phyloP scores from a whole-genome alignment of 2,888 invertebrate genomes.

The Anagyrus pseudococci region DNA sequence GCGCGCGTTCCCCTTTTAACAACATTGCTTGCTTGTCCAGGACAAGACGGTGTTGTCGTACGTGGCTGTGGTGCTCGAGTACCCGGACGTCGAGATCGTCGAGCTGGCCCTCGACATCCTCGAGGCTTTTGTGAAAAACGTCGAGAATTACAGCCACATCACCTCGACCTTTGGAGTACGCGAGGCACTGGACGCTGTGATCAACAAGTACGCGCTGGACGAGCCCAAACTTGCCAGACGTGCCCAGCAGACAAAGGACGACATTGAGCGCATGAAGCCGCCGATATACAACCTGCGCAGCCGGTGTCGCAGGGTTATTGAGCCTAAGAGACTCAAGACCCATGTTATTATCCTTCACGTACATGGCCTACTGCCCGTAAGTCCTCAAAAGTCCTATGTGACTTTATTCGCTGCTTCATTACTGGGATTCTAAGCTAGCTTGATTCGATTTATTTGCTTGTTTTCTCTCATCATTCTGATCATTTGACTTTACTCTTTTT shows the following conservation, averaged over 20 bases:
- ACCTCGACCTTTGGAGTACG: constrained; percentile 59
- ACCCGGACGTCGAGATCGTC: constrained; percentile 54
- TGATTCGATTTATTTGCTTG: too few relatives aligned
- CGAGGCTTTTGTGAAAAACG: constrained; percentile 57
- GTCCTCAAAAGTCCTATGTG: constrained; percentile 27
- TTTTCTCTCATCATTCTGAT: too few relatives aligned
- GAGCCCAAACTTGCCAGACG: constrained; percentile 54
- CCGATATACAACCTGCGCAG: constrained; percentile 60
- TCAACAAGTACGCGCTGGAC: constrained; percentile 53
- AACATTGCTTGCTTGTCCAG: constrained; percentile 42
- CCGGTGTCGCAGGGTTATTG: constrained; percentile 58
- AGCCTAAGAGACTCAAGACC: constrained; percentile 58
- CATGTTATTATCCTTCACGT: constrained; percentile 58
- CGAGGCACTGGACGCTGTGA: constrained; percentile 56
- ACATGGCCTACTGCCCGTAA: constrained; percentile 56
- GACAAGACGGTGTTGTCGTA: constrained; percentile 60
- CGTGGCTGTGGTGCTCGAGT: constrained; percentile 56
- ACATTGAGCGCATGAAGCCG: constrained; percentile 60
- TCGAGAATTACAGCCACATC: constrained; percentile 59
- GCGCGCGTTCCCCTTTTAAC: not conserved
- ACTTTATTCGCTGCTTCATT: not conserved
- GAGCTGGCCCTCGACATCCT: constrained; percentile 54
- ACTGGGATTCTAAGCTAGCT: too few relatives aligned
- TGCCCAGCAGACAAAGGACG: constrained; percentile 55
- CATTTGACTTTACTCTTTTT: too few relatives aligned